These are phyloP conservation scores for Abscondita cerata DNA, from an alignment of 2,888 invertebrate species.

Conservation along the genomic window DNA sequence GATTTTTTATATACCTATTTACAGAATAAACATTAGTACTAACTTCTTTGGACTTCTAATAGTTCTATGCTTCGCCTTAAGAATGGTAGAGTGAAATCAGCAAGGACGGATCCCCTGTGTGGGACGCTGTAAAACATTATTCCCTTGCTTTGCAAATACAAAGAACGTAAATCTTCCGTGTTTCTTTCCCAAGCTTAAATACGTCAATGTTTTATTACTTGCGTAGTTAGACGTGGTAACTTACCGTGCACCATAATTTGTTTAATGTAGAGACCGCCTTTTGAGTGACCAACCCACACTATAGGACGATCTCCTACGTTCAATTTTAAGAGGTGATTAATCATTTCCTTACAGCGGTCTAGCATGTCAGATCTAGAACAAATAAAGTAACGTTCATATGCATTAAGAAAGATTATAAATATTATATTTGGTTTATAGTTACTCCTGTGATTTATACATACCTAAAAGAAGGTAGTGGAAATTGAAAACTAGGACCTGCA, in stretches of 20 bases:
- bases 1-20: neutral
- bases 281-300: conserved; percentile 86
- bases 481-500: too few relatives aligned
- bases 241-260: conserved; percentile 78
- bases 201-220: neutral
- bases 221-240: conserved; percentile 18
- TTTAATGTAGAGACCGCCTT: conserved; percentile 87
- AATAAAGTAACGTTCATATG: too few relatives aligned
- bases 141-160: conserved; percentile 67
- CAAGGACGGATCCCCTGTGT: conserved; percentile 81
- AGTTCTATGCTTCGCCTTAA: conserved; percentile 80
- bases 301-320: conserved; percentile 78
- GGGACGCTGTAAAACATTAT: conserved; percentile 89
- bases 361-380: conserved; percentile 66
- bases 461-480: too few relatives aligned
- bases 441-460: too few relatives aligned
- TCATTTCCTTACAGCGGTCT: conserved; percentile 75
- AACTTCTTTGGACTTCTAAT: conserved; percentile 80
- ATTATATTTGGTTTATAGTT: too few relatives aligned
- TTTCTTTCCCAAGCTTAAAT: conserved; percentile 62
- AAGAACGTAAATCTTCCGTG: conserved; percentile 53
- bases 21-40: conserved; percentile 39
- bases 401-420: too few relatives aligned
- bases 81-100: conserved; percentile 75
- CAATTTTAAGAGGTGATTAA: conserved; percentile 68